Base-by-base conservation (phyloP, 2,797 vertebrate genomes). In the Xyrichtys novacula region DNA sequence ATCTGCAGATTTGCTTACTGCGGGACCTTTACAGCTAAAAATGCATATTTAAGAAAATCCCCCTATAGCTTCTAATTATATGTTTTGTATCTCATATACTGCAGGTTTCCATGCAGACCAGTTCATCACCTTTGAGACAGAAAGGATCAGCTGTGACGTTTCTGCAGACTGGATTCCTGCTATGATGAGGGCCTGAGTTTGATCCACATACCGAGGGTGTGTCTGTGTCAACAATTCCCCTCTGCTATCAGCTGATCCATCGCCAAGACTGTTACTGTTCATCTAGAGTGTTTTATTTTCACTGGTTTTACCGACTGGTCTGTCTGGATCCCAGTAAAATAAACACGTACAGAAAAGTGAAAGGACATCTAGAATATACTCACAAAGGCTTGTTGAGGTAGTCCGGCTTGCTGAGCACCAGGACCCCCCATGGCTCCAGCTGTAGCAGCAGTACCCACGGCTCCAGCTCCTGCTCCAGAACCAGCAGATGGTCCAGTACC, bases 371-470 rank as follows among this genome's bases (percentile, higher is more conserved):
- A 29, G 5, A 64, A 59, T 53, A 0, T 20, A 59, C 98, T 98
- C 94, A 99, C 98, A 82, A 95, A 99, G 32, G 83, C 92, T 65
- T 89, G 82, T 36, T 84, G 89, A 57, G 88, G 87, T 23, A 52
- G 72, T 73, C 85, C 86, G 0, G 88, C 54, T 17, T 74, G 73
- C 22, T 86, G 92, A 56, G 78, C 68, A 11, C 31, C 31, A 32
- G 2, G 2, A 6, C 31, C 34, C 12, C 9, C 14, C 14, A 84
- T 88, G 11, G 50, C 56, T 19, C 28, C 38, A n/a, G 38, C 93
- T 77, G 25, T 87, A 76, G 16, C 57, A 25, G 86, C 87, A 0
- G 9, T 15, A 29, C 60, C 47, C 85, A 11, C 5, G n/a, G n/a
- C n/a, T 57, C 74, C 71, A 38, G 58, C 48, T 6, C 83, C 81